Evolutionary conservation across 2,797 vertebrate species (phyloP), one percentile per base, ranked within the genome.

Genomic region (Micromesistius poutassou): DNA sequence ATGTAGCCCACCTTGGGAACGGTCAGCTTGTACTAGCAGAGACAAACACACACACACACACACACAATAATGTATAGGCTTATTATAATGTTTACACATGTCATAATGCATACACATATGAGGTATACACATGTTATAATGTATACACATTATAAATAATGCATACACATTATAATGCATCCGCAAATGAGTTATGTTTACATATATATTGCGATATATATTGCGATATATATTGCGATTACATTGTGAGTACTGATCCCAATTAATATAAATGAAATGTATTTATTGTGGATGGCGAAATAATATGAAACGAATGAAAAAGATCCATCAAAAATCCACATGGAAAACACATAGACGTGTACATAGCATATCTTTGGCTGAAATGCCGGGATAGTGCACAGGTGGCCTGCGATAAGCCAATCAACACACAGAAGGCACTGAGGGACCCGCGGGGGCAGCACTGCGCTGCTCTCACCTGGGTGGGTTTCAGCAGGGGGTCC

Each of bases 1-100:
- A 99, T 98, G 90, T 95, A 97, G 88, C 98, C 98, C 93, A 99
- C 97, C 93, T 99, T 99, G 71, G 97, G 98, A 89, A 99, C 97
- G 16, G 97, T 95, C 89, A 99, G 94, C 92, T 99, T 99, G 90
- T 98, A 99, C 97, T 99, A 87, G 22, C 13, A 16, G 33, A 40
- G 30, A 94, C 86, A 85, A 68, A 80, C 30, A 33, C n/a, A 74
- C 46, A 35, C 31, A 68, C 87, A 80, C 30, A 22, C n/a, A 73
- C 6, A 35, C 4, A 30, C 5, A 25, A 66, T n/a, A n/a, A 66
- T n/a, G 0, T 46, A 35, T 35, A 35, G 5, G 33, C 33, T 35
- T 35, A 1, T 35, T 35, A 35, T 35, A 35, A 35, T 35, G 33
- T 35, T 5, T 35, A 35, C 5, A 6, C 33, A 35, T 6, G 7